Evolutionary conservation across 2,888 invertebrate genomes (phyloP).

Genomic region (Danaus chrysippus): DNA sequence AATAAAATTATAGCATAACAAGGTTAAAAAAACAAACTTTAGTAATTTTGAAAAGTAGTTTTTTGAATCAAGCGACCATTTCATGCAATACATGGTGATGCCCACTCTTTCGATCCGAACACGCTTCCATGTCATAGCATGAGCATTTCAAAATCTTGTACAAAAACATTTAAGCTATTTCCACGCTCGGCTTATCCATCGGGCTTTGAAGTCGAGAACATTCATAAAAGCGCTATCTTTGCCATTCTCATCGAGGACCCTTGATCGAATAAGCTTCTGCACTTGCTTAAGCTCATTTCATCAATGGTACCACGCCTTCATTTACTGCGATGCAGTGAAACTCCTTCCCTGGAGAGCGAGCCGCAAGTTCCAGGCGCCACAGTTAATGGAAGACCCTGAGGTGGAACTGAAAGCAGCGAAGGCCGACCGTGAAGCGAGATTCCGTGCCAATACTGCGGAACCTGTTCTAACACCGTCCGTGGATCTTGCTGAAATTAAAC

Average conservation of each 20-base stretch:
- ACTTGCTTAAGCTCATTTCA: slow-evolving; percentile 42
- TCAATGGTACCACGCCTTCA: slow-evolving; percentile 48
- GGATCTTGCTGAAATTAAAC: slow-evolving; percentile 74
- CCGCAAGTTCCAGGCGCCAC: slow-evolving; percentile 82
- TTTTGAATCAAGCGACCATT: slow-evolving; percentile 14
- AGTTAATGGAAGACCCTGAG: slow-evolving; percentile 78
- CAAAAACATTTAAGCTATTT: slow-evolving; percentile 36
- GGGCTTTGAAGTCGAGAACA: slow-evolving; percentile 50
- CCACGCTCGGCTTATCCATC: slow-evolving; percentile 21
- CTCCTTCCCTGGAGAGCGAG: slow-evolving; percentile 84
- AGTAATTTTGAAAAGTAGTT: too few species aligned
- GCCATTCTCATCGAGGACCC: slow-evolving; percentile 45
- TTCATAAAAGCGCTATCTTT: slow-evolving; percentile 39
- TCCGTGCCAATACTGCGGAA: slow-evolving; percentile 75
- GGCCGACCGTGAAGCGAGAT: slow-evolving; percentile 80
- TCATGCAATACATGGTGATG: slow-evolving; percentile 32
- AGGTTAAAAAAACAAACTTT: too few species aligned
- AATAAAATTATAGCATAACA: too few species aligned
- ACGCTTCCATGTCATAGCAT: slow-evolving; percentile 59
- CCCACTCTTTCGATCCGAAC: slow-evolving; percentile 33
- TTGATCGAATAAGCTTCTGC: slow-evolving; percentile 43
- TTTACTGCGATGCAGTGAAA: slow-evolving; percentile 76
- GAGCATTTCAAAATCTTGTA: slow-evolving; percentile 48
- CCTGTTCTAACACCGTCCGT: slow-evolving; percentile 71
- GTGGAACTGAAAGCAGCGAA: slow-evolving; percentile 81